Evolutionary conservation across 2,888 invertebrate genomes (phyloP).

Genomic region (Gandaritis pyraliata): DNA sequence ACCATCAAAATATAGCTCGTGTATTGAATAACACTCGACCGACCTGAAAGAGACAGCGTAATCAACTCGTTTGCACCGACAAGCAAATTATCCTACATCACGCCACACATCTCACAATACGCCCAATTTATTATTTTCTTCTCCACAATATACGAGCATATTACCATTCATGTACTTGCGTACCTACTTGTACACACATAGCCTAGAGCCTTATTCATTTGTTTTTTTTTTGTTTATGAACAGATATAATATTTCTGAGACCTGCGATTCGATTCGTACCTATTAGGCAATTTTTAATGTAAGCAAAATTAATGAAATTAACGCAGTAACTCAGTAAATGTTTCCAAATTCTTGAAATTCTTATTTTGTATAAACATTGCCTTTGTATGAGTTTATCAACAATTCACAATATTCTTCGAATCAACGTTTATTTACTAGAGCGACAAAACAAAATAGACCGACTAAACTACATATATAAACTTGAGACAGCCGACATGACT

Average conservation of each 20-base stretch:
- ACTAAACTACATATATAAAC: no score
- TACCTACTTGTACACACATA: neutral
- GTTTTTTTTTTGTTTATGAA: neutral
- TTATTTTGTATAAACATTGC: neutral
- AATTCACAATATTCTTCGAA: neutral
- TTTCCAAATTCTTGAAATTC: neutral
- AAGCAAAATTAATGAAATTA: no score
- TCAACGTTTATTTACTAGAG: no score
- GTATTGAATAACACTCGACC: slow-evolving; percentile 38
- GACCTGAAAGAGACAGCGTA: slow-evolving; percentile 47
- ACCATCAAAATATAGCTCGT: slow-evolving; percentile 20
- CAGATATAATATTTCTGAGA: no score
- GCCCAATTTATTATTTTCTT: slow-evolving; percentile 14
- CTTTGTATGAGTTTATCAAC: neutral
- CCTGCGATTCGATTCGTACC: no score
- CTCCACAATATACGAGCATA: slow-evolving; percentile 1
- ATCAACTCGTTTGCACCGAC: slow-evolving; percentile 53
- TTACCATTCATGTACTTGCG: slow-evolving; percentile 4
- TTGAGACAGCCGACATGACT: no score
- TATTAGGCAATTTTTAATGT: no score
- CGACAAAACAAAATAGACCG: no score
- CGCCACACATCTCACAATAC: slow-evolving; percentile 32
- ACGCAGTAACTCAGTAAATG: no score
- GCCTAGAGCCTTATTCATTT: neutral
- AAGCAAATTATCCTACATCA: slow-evolving; percentile 55